phyloP scores from a whole-genome alignment of 2,113 vertebrate species.

The Pterocles burchelli region DNA sequence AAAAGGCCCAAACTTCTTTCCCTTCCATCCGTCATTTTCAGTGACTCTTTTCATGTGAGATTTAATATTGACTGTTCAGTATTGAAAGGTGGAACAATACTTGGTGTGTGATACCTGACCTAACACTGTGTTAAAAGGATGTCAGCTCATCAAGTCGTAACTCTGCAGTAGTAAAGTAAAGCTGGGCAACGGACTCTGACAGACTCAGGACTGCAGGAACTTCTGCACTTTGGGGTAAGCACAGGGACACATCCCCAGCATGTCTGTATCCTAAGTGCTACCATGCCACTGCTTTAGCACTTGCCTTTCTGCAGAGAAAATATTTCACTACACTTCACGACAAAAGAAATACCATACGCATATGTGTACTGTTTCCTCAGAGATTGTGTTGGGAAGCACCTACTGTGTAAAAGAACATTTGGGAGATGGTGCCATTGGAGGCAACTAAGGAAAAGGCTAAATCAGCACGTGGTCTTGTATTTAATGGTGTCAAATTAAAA shows the following conservation, averaged over 20 bases:
- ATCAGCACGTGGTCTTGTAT: not conserved
- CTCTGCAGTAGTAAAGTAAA: not conserved
- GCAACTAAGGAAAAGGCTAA: not conserved
- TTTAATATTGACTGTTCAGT: not conserved
- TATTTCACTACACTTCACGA: not conserved
- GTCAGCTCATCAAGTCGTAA: not conserved
- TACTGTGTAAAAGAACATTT: not conserved
- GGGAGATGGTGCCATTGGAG: not conserved
- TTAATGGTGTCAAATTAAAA: not conserved
- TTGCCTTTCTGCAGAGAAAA: not conserved
- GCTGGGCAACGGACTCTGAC: not conserved
- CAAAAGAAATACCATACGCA: rapidly evolving
- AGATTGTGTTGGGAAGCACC: not conserved
- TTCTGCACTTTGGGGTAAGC: rapidly evolving
- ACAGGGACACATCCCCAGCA: rapidly evolving
- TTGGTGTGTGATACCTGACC: not conserved
- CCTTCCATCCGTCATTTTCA: not conserved
- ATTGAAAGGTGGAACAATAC: not conserved
- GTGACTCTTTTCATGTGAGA: not conserved
- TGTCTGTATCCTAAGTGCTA: not conserved
- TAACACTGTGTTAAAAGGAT: rapidly evolving
- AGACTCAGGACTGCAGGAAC: not conserved
- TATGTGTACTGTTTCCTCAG: not conserved
- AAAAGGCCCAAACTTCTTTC: not conserved
- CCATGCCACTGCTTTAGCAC: not conserved